Percentiles rank a stretch among this genome's conserved stretches.
phyloP scores from a whole-genome alignment of 2,113 vertebrate genomes.

The Mormyrus lacerda region DNA sequence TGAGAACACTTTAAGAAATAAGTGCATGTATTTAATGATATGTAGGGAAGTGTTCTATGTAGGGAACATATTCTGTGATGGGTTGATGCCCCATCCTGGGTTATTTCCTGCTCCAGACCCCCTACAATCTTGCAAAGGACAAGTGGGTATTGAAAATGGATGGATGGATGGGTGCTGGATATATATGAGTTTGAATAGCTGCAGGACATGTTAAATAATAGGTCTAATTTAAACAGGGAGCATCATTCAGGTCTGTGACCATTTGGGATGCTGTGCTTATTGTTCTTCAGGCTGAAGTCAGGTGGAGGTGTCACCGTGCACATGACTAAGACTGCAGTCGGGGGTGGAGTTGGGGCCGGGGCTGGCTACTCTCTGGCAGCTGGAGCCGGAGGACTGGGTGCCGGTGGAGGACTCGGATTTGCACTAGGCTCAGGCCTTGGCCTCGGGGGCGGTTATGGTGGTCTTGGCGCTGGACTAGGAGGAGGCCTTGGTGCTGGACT shows the following conservation, averaged over 20 bases:
- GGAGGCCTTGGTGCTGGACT: slow-evolving; percentile 3
- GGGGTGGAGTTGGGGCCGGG: slow-evolving; percentile 28
- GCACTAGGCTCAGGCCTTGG: not conserved
- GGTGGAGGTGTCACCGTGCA: slow-evolving; percentile 51
- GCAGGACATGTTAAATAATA: not conserved
- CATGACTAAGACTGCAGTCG: slow-evolving; percentile 39
- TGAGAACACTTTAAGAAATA: not conserved
- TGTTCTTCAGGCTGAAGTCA: slow-evolving; percentile 38
- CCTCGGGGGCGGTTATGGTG: slow-evolving; percentile 7
- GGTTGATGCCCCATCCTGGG: not conserved
- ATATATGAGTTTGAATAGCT: not conserved
- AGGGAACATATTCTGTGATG: not conserved
- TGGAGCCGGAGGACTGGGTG: slow-evolving; percentile 17
- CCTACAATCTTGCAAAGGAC: not conserved
- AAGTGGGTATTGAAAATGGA: not conserved
- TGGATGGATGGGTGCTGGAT: not conserved
- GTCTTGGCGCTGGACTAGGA: not conserved
- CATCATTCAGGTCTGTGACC: not conserved
- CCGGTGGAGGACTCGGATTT: not conserved
- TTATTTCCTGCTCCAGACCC: not conserved
- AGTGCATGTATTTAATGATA: not conserved
- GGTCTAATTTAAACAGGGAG: not conserved
- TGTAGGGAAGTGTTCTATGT: not conserved
- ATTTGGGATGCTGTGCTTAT: not conserved
- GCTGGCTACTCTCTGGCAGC: slow-evolving; percentile 21